Evolutionary conservation across 2,113 vertebrate genomes (phyloP).

Genomic region (Protobothrops flavoviridis): DNA sequence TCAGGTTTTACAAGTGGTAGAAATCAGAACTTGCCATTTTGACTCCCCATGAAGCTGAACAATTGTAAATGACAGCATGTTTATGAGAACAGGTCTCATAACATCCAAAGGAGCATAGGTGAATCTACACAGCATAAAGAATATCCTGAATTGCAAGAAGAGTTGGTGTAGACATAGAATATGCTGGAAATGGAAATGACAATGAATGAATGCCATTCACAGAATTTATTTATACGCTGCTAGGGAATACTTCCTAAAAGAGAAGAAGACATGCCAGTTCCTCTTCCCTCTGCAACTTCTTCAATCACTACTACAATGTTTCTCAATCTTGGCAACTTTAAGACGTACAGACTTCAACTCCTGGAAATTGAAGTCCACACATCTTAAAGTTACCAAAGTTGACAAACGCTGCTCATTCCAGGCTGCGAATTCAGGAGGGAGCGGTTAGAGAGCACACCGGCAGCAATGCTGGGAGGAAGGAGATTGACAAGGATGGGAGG

Average conservation of each 20-base stretch:
- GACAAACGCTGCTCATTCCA: too few species aligned
- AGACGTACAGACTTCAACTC: too few species aligned
- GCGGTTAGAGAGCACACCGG: too few species aligned
- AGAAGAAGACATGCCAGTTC: neutral
- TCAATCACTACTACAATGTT: neutral
- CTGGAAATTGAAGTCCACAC: too few species aligned
- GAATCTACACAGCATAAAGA: constrained; percentile 12
- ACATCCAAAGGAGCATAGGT: neutral
- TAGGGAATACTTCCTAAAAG: neutral
- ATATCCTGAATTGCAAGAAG: neutral
- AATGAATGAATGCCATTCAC: neutral
- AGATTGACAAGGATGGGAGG: too few species aligned
- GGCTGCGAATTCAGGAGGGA: too few species aligned
- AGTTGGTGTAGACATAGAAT: neutral
- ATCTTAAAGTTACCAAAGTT: too few species aligned
- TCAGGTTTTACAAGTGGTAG: neutral
- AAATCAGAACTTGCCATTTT: neutral
- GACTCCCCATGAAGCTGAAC: neutral
- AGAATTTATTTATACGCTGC: constrained; percentile 15
- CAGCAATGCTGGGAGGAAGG: too few species aligned
- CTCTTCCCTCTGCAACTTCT: neutral
- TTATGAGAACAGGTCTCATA: neutral
- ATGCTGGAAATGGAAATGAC: constrained; percentile 33
- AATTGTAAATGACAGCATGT: neutral
- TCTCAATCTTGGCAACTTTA: too few species aligned